Conservation (phyloP, 2,113 vertebrate species). For the Phyllostomus hastatus region DNA sequence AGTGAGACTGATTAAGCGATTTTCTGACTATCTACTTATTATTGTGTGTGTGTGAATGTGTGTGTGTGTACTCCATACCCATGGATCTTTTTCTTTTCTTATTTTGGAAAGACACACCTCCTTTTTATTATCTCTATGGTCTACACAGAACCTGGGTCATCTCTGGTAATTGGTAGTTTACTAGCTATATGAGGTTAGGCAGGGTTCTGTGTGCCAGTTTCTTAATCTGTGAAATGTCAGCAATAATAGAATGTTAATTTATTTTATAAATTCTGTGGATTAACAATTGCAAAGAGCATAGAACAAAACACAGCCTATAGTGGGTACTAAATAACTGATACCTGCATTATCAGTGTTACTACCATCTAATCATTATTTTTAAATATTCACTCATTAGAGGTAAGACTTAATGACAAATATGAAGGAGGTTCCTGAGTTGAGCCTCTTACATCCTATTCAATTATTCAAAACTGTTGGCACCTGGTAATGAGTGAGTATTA, state of each 20-base stretch:
- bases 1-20: neutral
- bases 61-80: no score
- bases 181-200: neutral
- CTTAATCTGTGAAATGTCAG: neutral
- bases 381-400: neutral
- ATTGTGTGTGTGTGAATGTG: neutral
- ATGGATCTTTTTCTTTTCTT: neutral
- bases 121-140: neutral
- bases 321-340: neutral
- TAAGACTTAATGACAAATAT: neutral
- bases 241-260: neutral
- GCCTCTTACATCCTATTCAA: neutral
- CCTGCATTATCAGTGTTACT: neutral
- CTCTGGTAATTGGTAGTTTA: neutral
- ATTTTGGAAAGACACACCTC: neutral
- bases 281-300: neutral
- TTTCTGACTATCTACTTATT: neutral
- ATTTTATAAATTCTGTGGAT: neutral
- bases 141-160: neutral
- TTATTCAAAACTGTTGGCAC: neutral
- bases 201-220: neutral
- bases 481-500: neutral
- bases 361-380: neutral
- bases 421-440: neutral
- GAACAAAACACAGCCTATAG: neutral